Conservation (phyloP, 2,797 vertebrate species). For the Cossypha polioptera region DNA sequence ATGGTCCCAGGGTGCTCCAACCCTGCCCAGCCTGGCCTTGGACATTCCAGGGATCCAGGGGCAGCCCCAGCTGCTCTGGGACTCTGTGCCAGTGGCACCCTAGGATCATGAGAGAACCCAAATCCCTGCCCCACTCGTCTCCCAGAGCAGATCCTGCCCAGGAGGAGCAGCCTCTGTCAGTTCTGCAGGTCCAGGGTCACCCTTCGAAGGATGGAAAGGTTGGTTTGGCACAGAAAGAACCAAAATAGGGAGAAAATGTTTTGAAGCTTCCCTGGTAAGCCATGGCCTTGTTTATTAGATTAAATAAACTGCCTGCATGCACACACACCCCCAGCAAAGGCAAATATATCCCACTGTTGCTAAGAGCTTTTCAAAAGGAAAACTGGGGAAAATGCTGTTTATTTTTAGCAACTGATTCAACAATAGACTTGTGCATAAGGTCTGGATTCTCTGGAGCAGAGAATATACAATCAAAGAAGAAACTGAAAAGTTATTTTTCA, state of each 20-base stretch:
- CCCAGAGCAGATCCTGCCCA: not conserved
- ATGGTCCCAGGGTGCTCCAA: not conserved
- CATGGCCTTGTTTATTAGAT: not conserved
- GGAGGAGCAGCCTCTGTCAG: not conserved
- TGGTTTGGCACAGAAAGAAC: not conserved
- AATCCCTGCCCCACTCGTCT: not conserved
- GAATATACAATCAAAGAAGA: not conserved
- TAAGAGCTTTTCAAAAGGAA: slow-evolving; percentile 54
- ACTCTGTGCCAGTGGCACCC: not conserved
- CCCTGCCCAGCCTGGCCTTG: not conserved
- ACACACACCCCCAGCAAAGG: not conserved
- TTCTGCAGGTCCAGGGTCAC: not conserved
- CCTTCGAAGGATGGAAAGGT: not conserved
- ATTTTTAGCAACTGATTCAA: slow-evolving; percentile 71
- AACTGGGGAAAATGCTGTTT: slow-evolving; percentile 27
- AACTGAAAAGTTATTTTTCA: not conserved
- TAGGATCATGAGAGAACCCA: not conserved
- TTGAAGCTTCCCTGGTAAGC: not conserved
- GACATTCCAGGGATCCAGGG: not conserved
- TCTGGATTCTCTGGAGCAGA: not conserved
- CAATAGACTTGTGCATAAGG: slow-evolving; percentile 5
- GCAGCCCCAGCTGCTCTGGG: not conserved
- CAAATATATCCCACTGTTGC: slow-evolving; percentile 54
- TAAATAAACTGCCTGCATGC: not conserved
- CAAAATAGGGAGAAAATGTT: not conserved